Evolutionary conservation across 2,888 invertebrate genomes (phyloP).

Genomic region (Fragum whitleyi): DNA sequence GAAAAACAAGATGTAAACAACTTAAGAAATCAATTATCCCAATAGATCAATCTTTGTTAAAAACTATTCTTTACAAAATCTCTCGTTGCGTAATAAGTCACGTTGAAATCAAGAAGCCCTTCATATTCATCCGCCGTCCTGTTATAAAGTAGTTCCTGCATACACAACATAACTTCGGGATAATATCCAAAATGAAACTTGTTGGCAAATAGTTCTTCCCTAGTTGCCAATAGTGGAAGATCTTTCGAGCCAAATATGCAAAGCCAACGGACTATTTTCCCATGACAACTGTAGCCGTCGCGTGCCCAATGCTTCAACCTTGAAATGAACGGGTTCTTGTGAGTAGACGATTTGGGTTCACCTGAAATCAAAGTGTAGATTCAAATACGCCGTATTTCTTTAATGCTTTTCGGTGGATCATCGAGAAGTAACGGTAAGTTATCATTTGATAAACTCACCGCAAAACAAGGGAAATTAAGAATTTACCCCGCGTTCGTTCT

Average conservation of each 20-base stretch:
- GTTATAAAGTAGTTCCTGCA: slow-evolving; percentile 10
- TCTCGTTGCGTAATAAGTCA: not conserved
- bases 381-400: too few species aligned
- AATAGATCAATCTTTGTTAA: too few species aligned
- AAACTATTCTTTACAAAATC: slow-evolving; percentile 1
- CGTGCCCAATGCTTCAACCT: not conserved
- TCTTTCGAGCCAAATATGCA: slow-evolving; percentile 3
- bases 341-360: not conserved
- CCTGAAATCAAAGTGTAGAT: too few species aligned
- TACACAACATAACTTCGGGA: not conserved
- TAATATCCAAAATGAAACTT: not conserved
- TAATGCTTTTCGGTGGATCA: too few species aligned
- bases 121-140: slow-evolving; percentile 5
- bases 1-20: too few species aligned
- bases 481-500: too few species aligned
- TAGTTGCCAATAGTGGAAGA: not conserved
- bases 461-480: too few species aligned
- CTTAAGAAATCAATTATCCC: too few species aligned
- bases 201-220: slow-evolving; percentile 13
- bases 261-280: not conserved
- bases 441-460: too few species aligned
- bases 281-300: not conserved
- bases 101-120: not conserved
- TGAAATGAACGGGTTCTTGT: not conserved
- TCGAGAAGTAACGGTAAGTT: too few species aligned